Conservation (phyloP, 2,797 vertebrate species). For the Dicrostonyx torquatus region DNA sequence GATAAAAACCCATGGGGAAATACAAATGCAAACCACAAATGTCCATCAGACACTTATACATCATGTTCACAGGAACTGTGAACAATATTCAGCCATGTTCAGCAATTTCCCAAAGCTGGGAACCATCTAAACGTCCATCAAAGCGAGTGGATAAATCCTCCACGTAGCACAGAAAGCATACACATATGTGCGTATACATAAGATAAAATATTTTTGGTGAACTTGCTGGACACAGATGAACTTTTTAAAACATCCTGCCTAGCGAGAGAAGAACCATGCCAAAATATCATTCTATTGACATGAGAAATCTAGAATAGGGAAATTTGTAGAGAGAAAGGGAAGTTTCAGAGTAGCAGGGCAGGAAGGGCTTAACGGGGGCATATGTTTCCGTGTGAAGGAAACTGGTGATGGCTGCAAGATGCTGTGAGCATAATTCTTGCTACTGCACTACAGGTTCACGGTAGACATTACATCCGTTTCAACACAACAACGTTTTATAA, state of each 20-base stretch:
- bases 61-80: not conserved
- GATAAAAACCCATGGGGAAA: constrained; percentile 11
- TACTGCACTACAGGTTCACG: not conserved
- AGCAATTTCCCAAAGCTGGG: not conserved
- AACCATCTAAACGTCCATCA: not conserved
- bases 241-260: not conserved
- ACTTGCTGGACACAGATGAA: not conserved
- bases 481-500: not conserved
- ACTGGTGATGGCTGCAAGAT: not conserved
- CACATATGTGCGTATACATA: not conserved
- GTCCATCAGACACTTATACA: not conserved
- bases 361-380: not conserved
- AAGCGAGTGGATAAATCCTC: not conserved
- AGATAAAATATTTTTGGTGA: not conserved
- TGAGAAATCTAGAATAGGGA: not conserved
- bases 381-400: not conserved
- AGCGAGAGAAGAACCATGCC: not conserved
- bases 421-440: not conserved
- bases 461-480: not conserved
- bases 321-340: not conserved
- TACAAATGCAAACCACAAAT: constrained; percentile 13
- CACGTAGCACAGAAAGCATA: not conserved
- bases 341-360: not conserved
- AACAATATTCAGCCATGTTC: not conserved
- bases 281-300: not conserved